phyloP scores from a whole-genome alignment of 2,113 vertebrate genomes.

The Colius striatus region DNA sequence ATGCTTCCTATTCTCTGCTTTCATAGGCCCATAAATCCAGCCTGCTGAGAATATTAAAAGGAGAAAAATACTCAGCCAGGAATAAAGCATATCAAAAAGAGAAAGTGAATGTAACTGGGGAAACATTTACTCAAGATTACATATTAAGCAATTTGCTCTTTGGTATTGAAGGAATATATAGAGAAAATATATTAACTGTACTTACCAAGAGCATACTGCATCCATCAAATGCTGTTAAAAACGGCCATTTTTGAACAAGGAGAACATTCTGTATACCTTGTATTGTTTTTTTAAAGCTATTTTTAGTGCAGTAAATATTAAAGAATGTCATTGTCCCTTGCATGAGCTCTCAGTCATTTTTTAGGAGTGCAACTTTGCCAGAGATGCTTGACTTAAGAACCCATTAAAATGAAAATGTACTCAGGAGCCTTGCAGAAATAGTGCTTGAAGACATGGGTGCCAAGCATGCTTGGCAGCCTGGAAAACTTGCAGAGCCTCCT shows the following conservation, averaged over 20 bases:
- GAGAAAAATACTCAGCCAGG: slow-evolving; percentile 42
- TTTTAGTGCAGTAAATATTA: slow-evolving; percentile 56
- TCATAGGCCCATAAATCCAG: slow-evolving; percentile 57
- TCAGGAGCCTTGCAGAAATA: slow-evolving; percentile 40
- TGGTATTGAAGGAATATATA: slow-evolving; percentile 27
- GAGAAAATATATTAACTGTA: slow-evolving; percentile 47
- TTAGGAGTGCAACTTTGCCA: slow-evolving; percentile 58
- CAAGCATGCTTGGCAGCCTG: slow-evolving; percentile 42
- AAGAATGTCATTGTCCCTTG: slow-evolving; percentile 59
- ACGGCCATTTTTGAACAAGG: not conserved
- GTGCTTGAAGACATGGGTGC: slow-evolving; percentile 14
- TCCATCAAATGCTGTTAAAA: slow-evolving; percentile 47
- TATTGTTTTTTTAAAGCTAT: slow-evolving; percentile 51
- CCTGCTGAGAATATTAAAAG: slow-evolving; percentile 54
- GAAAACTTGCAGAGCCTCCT: slow-evolving; percentile 48
- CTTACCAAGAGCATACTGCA: not conserved
- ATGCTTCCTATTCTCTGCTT: slow-evolving; percentile 49
- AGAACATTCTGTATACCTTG: not conserved
- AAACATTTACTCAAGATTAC: slow-evolving; percentile 67
- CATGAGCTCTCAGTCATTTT: slow-evolving; percentile 69
- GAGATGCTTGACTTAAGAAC: slow-evolving; percentile 73
- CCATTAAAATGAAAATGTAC: slow-evolving; percentile 77
- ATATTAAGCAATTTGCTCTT: slow-evolving; percentile 65
- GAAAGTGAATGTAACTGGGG: slow-evolving; percentile 32
- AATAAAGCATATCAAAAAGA: slow-evolving; percentile 50